Evolutionary conservation across 2,888 invertebrate genomes (phyloP), one percentile per base, ranked within the genome.

Genomic region (Ornithoptera alexandrae): DNA sequence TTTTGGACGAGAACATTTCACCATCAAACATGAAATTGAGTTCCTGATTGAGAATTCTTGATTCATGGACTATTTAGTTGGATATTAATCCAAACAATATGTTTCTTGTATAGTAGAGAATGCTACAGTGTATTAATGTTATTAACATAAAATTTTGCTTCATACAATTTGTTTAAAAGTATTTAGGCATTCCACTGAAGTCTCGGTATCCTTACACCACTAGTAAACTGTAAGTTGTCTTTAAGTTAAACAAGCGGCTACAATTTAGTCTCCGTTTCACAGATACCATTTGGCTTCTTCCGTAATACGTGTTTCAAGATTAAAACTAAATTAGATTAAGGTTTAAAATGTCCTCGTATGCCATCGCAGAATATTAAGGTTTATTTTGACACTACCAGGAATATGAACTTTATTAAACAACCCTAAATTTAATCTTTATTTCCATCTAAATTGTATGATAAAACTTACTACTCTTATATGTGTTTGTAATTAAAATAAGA

Each of bases 301-400:
- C 60, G 42, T 57, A 46, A 42, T 58, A 64, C 53, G 64, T 60
- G 20, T 60, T 50, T 60, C 64, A 22, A 64, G 68, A 68, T 68
- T 68, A 68, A 68, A 68, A 64, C 60, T 42, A 64, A 64, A 68
- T 64, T 53, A 68, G 60, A 68, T 64, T 67, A 67, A 53, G 60
- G 36, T 59, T 59, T 65, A 59, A 42, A 59, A 61, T 36, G 24
- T 58, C 15, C 22, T 67, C 30, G 24, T 58, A 15, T 22, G 57
- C 57, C 15, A 22, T 58, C 3, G 12, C 15, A 22, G 22, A 58
- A 58, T 22, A 58, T 22, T 4, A 58, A 58, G 3, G 20, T 20
- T 10, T 15, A 58, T 20, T 58, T 56, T 10, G 10, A 22, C 53
- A 53, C 20, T 58, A 58, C 22, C 15, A 20, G 57, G 22, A 10